Evolutionary conservation across 2,888 invertebrate species (phyloP).

Genomic region (Coleophora flavipennella): DNA sequence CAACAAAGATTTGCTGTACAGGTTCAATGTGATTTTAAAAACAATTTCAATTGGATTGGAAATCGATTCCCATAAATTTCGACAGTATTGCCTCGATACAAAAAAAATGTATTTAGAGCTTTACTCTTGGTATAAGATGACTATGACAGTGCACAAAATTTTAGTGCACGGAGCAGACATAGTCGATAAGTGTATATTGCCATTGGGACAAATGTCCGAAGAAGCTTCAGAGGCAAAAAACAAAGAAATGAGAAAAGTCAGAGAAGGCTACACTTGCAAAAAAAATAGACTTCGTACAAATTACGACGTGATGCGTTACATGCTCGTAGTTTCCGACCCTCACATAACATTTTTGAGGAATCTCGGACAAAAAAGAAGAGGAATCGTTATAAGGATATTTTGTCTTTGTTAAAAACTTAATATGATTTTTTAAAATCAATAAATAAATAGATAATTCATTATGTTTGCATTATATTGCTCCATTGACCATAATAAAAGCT

Average conservation of each 20-base stretch:
- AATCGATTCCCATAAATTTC: neutral
- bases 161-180: constrained; percentile 2
- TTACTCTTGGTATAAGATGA: constrained; percentile 5
- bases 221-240: constrained; percentile 12
- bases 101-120: neutral
- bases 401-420: too few relatives aligned
- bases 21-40: neutral
- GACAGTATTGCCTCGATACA: neutral
- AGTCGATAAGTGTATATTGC: neutral
- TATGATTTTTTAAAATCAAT: too few relatives aligned
- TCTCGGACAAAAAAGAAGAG: too few relatives aligned
- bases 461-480: too few relatives aligned
- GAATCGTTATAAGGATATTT: too few relatives aligned
- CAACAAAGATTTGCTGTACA: neutral
- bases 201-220: constrained; percentile 11
- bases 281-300: constrained; percentile 7
- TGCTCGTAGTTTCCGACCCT: constrained; percentile 9
- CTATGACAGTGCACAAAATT: constrained; percentile 4
- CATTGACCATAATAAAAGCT: too few relatives aligned
- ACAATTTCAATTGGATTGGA: neutral
- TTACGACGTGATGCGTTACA: constrained; percentile 7
- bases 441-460: too few relatives aligned
- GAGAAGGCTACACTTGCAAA: constrained; percentile 9
- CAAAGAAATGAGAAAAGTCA: constrained; percentile 8
- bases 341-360: constrained; percentile 1